These are phyloP conservation scores for Encarsia formosa DNA, from an alignment of 2,888 invertebrate genomes.

Conservation along the genomic window DNA sequence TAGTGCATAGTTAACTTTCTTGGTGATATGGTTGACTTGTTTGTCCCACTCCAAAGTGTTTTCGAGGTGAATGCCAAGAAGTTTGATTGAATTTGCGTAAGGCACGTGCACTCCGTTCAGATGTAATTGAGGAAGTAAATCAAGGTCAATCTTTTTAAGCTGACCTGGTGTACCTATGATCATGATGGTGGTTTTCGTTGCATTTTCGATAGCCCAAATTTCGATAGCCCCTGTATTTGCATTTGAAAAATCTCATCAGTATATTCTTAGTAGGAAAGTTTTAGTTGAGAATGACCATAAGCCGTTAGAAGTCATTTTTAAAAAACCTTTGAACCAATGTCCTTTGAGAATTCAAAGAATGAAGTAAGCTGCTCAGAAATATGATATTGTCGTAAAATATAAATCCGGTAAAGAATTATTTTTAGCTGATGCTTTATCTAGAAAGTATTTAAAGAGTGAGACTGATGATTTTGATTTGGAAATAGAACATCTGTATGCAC, in stretches of 20 bases:
- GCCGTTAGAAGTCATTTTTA: conserved; percentile 38
- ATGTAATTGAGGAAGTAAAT: too few species aligned
- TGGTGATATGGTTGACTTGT: too few species aligned
- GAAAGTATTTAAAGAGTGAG: conserved; percentile 27
- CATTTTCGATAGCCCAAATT: too few species aligned
- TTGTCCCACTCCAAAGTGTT: too few species aligned
- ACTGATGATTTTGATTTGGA: conserved; percentile 5
- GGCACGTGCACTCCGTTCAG: too few species aligned
- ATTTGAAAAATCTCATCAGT: conserved; percentile 39
- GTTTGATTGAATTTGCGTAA: too few species aligned
- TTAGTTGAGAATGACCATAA: conserved; percentile 38
- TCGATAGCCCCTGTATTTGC: conserved; percentile 41
- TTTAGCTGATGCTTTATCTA: conserved; percentile 38
- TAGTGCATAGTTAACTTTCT: too few species aligned
- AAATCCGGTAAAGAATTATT: conserved; percentile 36
- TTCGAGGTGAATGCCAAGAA: too few species aligned
- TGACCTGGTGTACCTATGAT: too few species aligned
- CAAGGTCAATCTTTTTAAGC: too few species aligned
- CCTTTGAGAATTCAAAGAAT: conserved; percentile 24
- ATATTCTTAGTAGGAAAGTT: conserved; percentile 36
- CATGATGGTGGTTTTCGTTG: too few species aligned
- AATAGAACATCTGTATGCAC: conserved; percentile 17
- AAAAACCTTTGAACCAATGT: conserved; percentile 29
- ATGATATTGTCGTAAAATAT: conserved; percentile 26
- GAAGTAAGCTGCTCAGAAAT: too few species aligned